Base-by-base conservation (phyloP, 2,113 vertebrate species). In the Notothenia coriiceps region DNA sequence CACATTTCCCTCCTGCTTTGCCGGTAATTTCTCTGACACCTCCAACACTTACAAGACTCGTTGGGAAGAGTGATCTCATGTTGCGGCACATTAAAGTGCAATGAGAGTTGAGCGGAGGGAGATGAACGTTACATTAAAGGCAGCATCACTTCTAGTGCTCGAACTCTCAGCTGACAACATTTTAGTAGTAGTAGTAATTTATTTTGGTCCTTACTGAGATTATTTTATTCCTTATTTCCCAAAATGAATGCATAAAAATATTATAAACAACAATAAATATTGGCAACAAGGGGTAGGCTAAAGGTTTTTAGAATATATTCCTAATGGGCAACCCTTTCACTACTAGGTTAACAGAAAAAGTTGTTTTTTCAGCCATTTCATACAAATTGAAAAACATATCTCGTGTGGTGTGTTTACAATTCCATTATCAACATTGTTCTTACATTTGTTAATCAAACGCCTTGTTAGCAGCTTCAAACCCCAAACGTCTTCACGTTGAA, bases 51-150 rank as follows among this genome's bases (percentile, higher is more conserved):
- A 60, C 17, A 52, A 55, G 72, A 60, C 22, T 43, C 74, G 55
- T 33, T 43, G 40, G 60, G 55, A 50, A 71, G 59, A 75, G 76
- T 60, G 74, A 88, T 86, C 78, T 86, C 75, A 50, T 76, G 85
- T 83, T 84, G 86, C 70, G 17, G 67, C 56, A 64, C 50, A 89
- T 90, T 90, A 85, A 84, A 83, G 73, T 43, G 63, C 47, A 79
- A 89, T 79, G 80, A 83, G 80, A 73, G 47, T 76, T 66, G 73
- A 89, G 77, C 33, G 25, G 77, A 43, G 22, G 61, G 51, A 80
- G 77, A 91, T 66, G 40, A 80, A 68, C 67, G 56, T 55, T 49
- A 64, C 44, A 74, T 83, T 77, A 60, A 74, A 79, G 63, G 74
- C 33, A 49, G 76, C 44, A 49, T 78, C 10, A 1, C 70, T 62